Evolutionary conservation across 1,140 invertebrate genomes (phyloP).

Genomic region (Drosophila kohkoa): DNA sequence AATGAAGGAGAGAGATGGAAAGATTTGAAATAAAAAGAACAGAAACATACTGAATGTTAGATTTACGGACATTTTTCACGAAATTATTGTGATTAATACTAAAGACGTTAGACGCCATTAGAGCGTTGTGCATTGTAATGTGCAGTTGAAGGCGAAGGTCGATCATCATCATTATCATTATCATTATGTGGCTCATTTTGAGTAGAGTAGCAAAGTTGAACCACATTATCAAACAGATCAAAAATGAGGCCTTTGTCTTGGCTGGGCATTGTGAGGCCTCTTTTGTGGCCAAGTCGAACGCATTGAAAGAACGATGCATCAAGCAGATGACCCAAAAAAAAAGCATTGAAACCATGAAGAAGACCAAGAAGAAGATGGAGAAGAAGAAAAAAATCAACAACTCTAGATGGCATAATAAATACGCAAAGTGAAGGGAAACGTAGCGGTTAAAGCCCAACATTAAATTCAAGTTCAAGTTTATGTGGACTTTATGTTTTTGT

Average conservation of each 20-base stretch:
- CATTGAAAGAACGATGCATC: conserved; percentile 48
- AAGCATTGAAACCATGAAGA: conserved; percentile 31
- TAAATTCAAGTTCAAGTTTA: conserved; percentile 57
- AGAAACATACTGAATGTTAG: conserved; percentile 26
- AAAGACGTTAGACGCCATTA: conserved; percentile 44
- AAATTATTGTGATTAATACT: conserved; percentile 54
- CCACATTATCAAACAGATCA: conserved; percentile 51
- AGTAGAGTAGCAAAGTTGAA: conserved; percentile 50
- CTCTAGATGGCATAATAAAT: conserved; percentile 40
- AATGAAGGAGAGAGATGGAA: conserved; percentile 37
- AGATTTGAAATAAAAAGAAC: conserved; percentile 14
- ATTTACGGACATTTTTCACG: conserved; percentile 58
- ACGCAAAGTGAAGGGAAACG: conserved; percentile 49
- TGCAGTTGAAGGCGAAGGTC: conserved; percentile 77
- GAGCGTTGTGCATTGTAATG: conserved; percentile 67
- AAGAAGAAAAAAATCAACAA: conserved; percentile 4
- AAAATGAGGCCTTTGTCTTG: conserved; percentile 45
- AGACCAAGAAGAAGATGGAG: conserved; percentile 7
- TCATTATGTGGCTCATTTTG: conserved; percentile 40
- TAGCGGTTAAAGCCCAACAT: conserved; percentile 53
- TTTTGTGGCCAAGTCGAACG: conserved; percentile 46
- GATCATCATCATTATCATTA: conserved; percentile 53
- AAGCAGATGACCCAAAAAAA: conserved; percentile 41
- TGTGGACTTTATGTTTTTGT: conserved; percentile 10
- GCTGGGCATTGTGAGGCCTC: conserved; percentile 43